phyloP scores from a whole-genome alignment of 2,797 vertebrate species.

The Cebuella pygmaea region DNA sequence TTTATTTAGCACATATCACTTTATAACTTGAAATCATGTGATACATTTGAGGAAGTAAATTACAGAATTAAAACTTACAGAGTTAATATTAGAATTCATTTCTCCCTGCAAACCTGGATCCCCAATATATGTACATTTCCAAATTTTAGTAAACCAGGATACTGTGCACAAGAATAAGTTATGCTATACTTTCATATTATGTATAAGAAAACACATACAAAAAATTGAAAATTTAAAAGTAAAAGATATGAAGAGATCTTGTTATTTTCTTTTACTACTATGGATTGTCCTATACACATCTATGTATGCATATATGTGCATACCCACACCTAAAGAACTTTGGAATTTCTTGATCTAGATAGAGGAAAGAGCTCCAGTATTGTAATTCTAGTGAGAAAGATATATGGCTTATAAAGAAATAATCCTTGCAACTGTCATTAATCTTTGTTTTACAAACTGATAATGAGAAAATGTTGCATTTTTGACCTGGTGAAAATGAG shows the following conservation, averaged over 20 bases:
- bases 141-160: neutral
- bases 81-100: neutral
- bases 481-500: slow-evolving; percentile 33
- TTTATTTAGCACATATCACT: neutral
- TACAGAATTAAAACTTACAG: neutral
- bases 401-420: slow-evolving; percentile 12
- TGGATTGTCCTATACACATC: neutral
- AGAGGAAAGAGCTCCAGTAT: neutral
- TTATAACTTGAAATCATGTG: slow-evolving; percentile 2
- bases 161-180: neutral
- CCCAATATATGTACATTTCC: neutral
- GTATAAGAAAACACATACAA: neutral
- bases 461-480: neutral
- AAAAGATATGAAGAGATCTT: neutral
- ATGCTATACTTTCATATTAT: neutral
- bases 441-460: neutral
- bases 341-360: neutral
- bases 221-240: slow-evolving; percentile 10
- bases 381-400: slow-evolving; percentile 37
- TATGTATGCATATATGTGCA: neutral
- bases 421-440: neutral
- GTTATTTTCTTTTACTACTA: slow-evolving; percentile 1
- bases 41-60: neutral
- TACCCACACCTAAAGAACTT: neutral
- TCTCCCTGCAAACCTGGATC: neutral